A percentile compares a stretch with the other conserved stretches of the same genome.
Conservation (phyloP, 2,888 invertebrate species). For the Dicyrtomina minuta region DNA sequence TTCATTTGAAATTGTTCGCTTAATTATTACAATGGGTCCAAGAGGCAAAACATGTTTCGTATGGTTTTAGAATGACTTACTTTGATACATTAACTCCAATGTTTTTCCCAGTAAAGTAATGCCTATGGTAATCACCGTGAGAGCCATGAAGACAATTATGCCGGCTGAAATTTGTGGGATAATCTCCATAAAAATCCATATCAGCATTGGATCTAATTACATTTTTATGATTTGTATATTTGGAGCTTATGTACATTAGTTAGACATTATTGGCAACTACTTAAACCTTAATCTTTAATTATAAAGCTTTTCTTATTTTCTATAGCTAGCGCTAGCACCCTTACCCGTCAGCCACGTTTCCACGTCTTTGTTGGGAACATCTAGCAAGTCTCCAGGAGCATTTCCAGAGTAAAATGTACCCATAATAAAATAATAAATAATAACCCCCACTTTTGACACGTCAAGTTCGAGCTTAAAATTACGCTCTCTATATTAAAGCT, state of each 20-base stretch:
- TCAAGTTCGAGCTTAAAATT: no score
- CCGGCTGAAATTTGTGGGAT: conserved; percentile 1
- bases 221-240: neutral
- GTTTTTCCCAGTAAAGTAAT: neutral
- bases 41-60: no score
- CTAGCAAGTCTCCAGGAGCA: conserved; percentile 16
- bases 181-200: conserved; percentile 16
- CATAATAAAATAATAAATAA: no score
- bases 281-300: neutral
- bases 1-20: no score
- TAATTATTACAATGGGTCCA: no score
- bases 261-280: no score
- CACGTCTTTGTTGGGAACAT: conserved; percentile 5
- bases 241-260: neutral
- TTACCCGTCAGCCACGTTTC: conserved; percentile 15
- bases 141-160: conserved; percentile 9
- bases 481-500: no score
- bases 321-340: no score
- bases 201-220: neutral
- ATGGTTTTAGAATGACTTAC: no score
- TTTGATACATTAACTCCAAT: neutral
- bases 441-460: no score
- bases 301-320: neutral
- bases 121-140: conserved; percentile 6
- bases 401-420: neutral